Evolutionary conservation across 2,797 vertebrate species (phyloP).

Genomic region (Tympanoctomys barrerae): DNA sequence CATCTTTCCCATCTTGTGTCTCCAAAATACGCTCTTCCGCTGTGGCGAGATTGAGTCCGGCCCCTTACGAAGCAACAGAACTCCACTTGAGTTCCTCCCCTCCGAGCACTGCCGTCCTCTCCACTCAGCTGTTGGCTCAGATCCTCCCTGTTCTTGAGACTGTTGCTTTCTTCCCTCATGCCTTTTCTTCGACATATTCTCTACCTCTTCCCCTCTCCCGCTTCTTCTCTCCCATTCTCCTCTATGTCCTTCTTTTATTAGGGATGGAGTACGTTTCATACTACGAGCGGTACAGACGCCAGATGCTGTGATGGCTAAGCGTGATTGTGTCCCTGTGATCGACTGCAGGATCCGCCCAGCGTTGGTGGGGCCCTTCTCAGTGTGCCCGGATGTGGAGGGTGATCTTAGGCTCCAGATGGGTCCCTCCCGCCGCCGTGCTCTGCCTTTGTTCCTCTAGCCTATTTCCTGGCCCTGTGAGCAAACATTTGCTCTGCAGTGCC

Average conservation of each 20-base stretch:
- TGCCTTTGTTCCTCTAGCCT: too few relatives aligned
- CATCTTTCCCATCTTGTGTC: constrained; percentile 55
- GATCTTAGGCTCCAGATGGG: neutral
- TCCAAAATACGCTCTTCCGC: constrained; percentile 61
- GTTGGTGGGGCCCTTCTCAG: neutral
- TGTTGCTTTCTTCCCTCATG: neutral
- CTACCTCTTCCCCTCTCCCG: neutral
- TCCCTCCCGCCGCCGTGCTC: neutral
- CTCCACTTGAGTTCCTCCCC: neutral
- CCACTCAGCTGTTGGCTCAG: neutral
- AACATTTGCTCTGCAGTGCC: neutral
- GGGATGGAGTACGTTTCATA: neutral
- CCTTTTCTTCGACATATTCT: neutral
- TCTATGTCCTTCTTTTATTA: neutral
- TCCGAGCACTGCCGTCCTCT: neutral
- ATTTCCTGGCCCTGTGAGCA: neutral
- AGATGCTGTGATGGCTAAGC: neutral
- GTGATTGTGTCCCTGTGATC: neutral
- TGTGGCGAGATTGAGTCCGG: constrained; percentile 43
- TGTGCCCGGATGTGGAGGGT: neutral
- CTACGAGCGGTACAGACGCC: neutral
- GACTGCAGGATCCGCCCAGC: neutral
- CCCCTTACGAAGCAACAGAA: constrained; percentile 43
- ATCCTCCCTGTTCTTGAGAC: neutral
- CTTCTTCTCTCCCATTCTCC: neutral